Evolutionary conservation across 2,797 vertebrate species (phyloP), one percentile per base, ranked within the genome.

Genomic region (Pogoniulus pusillus): DNA sequence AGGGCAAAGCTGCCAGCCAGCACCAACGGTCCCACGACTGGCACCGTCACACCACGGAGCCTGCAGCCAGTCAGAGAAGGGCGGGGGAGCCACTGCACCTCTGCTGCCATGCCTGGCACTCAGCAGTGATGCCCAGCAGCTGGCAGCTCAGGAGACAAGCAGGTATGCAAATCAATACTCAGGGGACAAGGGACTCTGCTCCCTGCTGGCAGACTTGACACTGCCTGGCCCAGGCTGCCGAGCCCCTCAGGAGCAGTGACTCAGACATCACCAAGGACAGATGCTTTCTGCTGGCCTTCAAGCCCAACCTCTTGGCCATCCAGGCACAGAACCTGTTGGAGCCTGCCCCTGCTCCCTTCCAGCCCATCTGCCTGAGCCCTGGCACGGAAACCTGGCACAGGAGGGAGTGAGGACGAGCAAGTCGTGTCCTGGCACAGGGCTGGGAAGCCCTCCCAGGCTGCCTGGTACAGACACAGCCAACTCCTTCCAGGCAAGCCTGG

Each of bases 401-500:
- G 30, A 35, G 41, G 45, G 27, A 63, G 20, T 51, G 79, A 85
- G 58, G 3, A 30, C 1, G 6, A 32, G 43, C 68, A 29, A 71
- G 70, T 17, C 3, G 0, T 30, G 70, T 70, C 84, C 84, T 78
- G 87, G 78, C 63, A 37, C 70, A 1, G 78, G 26, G 71, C 82
- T 59, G 84, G 84, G 84, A 32, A 82, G 62, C 72, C 47, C 71
- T 91, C 63, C 73, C 83, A 37, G 22, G 68, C 85, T 71, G 82
- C 74, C 73, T 34, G 73, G 34, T 65, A 17, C 49, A 49, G 65
- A 69, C 2, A 14, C 3, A 65, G 72, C 43, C 75, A 57, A 55
- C 1, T 35, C 26, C 55, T 72, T 18, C 45, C 68, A n/a, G 49
- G 43, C 16, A 30, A 71, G 77, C 74, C 17, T 32, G 49, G 84